phyloP scores from a whole-genome alignment of 2,113 vertebrate genomes.

The Polyodon spathula region DNA sequence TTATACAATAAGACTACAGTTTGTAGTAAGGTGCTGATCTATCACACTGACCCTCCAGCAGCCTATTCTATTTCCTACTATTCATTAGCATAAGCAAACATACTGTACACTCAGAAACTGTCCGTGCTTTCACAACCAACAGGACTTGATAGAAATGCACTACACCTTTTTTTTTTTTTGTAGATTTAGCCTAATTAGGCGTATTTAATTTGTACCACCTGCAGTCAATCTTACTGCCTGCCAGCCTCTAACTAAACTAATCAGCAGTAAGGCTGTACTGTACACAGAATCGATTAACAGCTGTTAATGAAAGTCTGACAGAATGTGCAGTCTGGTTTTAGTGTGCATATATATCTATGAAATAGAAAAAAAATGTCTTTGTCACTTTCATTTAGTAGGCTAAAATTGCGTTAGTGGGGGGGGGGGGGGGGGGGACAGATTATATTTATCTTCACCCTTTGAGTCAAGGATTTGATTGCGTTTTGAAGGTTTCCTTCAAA shows the following conservation, averaged over 20 bases:
- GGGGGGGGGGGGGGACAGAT: conserved; percentile 34
- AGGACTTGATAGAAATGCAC: background rate
- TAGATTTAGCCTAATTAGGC: background rate
- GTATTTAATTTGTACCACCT: background rate
- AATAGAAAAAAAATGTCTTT: no score
- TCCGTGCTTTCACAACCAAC: no score
- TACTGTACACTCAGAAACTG: no score
- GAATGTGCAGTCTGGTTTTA: no score
- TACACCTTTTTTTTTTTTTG: background rate
- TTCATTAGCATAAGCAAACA: no score
- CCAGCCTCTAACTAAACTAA: background rate
- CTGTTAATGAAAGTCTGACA: background rate
- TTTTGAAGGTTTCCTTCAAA: conserved; percentile 22
- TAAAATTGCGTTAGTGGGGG: no score
- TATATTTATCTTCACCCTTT: conserved; percentile 41
- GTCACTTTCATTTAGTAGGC: no score
- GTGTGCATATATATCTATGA: no score
- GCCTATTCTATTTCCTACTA: no score
- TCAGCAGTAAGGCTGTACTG: background rate
- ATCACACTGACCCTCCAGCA: no score
- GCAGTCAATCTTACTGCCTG: background rate
- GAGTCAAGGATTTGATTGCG: conserved; percentile 29
- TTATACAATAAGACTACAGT: no score
- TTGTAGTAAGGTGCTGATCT: no score
- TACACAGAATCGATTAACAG: background rate